Percentiles rank a stretch among this genome's conserved stretches.
These are phyloP conservation scores for Oeneis ivallda DNA, from an alignment of 2,888 invertebrate species.

Conservation along the genomic window DNA sequence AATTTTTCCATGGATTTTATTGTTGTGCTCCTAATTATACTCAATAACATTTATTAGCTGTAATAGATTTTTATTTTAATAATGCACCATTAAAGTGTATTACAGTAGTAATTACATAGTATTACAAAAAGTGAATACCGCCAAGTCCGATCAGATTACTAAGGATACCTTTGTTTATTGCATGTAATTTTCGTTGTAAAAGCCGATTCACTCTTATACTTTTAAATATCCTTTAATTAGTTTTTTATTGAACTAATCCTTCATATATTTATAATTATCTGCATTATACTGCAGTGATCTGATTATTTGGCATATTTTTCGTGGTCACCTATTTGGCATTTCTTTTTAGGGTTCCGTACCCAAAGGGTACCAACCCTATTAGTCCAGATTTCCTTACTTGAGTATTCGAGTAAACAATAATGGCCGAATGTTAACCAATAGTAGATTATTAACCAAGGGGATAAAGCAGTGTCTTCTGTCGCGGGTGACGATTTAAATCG, in stretches of 20 bases:
- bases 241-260: background rate
- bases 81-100: conserved; percentile 11
- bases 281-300: too few species aligned
- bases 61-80: conserved; percentile 14
- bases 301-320: too few species aligned
- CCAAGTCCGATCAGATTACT: conserved; percentile 10
- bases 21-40: conserved; percentile 9
- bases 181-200: conserved; percentile 33
- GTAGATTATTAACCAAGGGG: too few species aligned
- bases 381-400: too few species aligned
- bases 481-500: too few species aligned
- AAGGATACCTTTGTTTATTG: conserved; percentile 24
- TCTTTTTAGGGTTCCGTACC: too few species aligned
- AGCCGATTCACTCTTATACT: background rate
- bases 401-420: too few species aligned
- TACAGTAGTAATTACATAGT: conserved; percentile 23
- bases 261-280: background rate
- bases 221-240: background rate
- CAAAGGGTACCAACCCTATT: too few species aligned
- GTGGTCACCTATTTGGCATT: too few species aligned
- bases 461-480: too few species aligned
- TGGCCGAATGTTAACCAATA: too few species aligned
- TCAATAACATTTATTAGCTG: conserved; percentile 11
- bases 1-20: background rate
- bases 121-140: conserved; percentile 27